Percentiles rank a stretch among this genome's conserved stretches.
Conservation (phyloP, 2,888 invertebrate species). For the Sepioteuthis lessoniana region DNA sequence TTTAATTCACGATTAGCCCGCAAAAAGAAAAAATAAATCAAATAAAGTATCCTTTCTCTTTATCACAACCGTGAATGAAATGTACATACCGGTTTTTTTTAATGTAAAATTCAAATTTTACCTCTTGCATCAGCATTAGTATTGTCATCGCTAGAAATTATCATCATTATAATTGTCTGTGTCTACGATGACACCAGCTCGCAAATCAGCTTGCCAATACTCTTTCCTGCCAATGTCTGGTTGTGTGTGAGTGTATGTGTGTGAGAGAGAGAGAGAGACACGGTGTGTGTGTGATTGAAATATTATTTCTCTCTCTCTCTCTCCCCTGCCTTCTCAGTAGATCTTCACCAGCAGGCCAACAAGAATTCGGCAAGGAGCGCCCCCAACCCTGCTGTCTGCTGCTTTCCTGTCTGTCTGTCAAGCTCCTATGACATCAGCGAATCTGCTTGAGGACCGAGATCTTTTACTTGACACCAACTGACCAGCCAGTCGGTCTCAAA, state of each 20-base stretch:
- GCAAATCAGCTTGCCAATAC: neutral
- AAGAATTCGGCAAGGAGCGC: neutral
- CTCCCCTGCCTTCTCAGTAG: neutral
- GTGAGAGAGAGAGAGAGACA: neutral
- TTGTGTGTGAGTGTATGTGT: neutral
- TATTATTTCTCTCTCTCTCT: neutral
- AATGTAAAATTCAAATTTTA: too few species aligned
- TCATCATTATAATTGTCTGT: neutral
- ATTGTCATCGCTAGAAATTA: neutral
- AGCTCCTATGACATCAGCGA: constrained; percentile 12
- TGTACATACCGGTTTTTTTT: too few species aligned
- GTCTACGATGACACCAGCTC: neutral
- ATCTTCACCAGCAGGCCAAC: neutral
- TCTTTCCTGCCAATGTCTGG: neutral
- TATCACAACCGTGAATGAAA: too few species aligned
- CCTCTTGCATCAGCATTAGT: too few species aligned
- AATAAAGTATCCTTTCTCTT: too few species aligned
- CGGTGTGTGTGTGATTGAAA: too few species aligned
- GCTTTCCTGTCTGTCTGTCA: neutral
- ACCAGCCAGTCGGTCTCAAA: neutral
- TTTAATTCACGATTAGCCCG: too few species aligned
- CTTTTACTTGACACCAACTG: constrained; percentile 4
- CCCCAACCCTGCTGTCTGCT: neutral
- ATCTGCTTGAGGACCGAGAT: constrained; percentile 17
- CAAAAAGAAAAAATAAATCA: too few species aligned